phyloP scores from a whole-genome alignment of 2,888 invertebrate species.

The Osedax fenrisi region DNA sequence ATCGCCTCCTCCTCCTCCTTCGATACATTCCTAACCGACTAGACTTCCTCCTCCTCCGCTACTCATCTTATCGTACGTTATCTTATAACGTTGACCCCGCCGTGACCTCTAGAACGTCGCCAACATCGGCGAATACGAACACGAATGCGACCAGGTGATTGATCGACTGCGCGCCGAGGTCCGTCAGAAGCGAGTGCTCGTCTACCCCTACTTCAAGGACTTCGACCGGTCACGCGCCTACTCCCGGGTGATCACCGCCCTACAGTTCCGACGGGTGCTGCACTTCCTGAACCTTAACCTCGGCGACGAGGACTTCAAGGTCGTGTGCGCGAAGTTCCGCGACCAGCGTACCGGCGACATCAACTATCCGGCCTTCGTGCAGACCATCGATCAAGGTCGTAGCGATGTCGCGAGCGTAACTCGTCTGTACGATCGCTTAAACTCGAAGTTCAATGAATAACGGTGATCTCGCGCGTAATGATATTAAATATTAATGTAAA shows the following conservation, averaged over 20 bases:
- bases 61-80: neutral
- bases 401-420: neutral
- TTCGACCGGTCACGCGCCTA: constrained; percentile 50
- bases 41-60: neutral
- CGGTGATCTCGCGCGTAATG: too few species aligned
- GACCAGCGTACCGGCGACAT: constrained; percentile 48
- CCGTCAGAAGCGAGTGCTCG: constrained; percentile 43
- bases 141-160: constrained; percentile 40
- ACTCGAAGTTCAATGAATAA: too few species aligned
- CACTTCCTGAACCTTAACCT: constrained; percentile 48
- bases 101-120: neutral
- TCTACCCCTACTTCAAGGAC: constrained; percentile 51
- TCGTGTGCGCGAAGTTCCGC: constrained; percentile 48
- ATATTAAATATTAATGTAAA: too few species aligned
- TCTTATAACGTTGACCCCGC: neutral
- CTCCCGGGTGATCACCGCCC: constrained; percentile 48
- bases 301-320: constrained; percentile 44
- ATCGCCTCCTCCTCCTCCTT: neutral
- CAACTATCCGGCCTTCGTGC: constrained; percentile 51
- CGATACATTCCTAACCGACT: neutral
- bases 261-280: constrained; percentile 49
- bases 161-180: constrained; percentile 43
- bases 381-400: constrained; percentile 48
- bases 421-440: too few species aligned
- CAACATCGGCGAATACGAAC: constrained; percentile 39